Evolutionary conservation across 2,888 invertebrate species (phyloP), one percentile per base, ranked within the genome.

Genomic region (Apotomis capreana): DNA sequence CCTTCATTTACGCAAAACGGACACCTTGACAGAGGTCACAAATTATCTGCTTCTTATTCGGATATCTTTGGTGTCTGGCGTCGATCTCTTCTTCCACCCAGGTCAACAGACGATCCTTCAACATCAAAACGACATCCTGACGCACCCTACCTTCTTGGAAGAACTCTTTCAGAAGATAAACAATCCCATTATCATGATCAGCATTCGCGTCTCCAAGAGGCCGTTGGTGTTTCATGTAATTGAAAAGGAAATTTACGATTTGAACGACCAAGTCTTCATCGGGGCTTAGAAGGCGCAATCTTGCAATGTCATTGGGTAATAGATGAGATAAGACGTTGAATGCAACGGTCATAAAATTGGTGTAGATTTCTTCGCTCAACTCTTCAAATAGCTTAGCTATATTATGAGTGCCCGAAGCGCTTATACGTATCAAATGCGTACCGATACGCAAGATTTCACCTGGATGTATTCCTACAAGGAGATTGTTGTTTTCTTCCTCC

Each of bases 401-500:
- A 54, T 87, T 86, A 76, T 92, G 88, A 0, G 90, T 86, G 0
- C 92, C 91, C 0, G 88, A 86, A 0, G 89, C 77, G 71, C 90
- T 92, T 0, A 93, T 82, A 13, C 90, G 77, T 0, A 92, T 79
- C 0, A 92, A 77, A 4, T 90, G 76, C 0, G 83, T 70, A 0
- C 93, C 93, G 5, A 93, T 89, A 13, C 89, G 84, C 10, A 93
- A 68, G 8, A 93, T 83, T 80, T 93, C 93, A 0, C 90, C 92
- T 0, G 92, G 91, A 74, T 86, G 88, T 8, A 93, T 87, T 0
- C 88, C 88, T 0, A 91, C 89, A 4, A 91, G 62, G 9, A 88
- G 77, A 5, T 76, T 78, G 3, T 70, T 76, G 15, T 82, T 79
- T 60, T 86, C 84, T 71, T 89, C 88, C 46, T 88, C 84, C 40